Evolutionary conservation across 2,888 invertebrate species (phyloP).

Genomic region (Parthenolecanium corni): DNA sequence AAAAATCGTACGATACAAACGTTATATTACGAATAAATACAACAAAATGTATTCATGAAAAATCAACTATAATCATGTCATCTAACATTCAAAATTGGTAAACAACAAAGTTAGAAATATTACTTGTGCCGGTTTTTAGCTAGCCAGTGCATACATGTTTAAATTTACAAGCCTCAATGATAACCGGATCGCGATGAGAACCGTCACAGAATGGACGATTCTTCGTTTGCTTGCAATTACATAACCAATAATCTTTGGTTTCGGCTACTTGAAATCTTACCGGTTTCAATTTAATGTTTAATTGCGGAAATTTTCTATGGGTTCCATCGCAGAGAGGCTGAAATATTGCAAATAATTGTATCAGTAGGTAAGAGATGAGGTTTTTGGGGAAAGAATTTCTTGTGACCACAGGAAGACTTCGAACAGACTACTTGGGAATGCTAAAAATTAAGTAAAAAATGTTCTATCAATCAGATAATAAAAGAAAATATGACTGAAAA

Average conservation of each 20-base stretch:
- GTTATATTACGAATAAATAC: too few species aligned
- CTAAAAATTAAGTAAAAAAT: too few species aligned
- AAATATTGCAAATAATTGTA: not conserved
- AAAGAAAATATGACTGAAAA: not conserved
- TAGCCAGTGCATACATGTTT: slow-evolving; percentile 6
- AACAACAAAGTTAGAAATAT: not conserved
- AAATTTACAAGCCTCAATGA: slow-evolving; percentile 41
- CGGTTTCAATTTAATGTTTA: slow-evolving; percentile 66
- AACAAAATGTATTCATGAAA: too few species aligned
- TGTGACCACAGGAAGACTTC: too few species aligned
- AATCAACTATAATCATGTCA: too few species aligned
- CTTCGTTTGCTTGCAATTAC: slow-evolving; percentile 91
- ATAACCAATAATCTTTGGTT: slow-evolving; percentile 89
- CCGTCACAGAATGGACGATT: slow-evolving; percentile 96
- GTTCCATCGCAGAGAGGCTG: slow-evolving; percentile 91
- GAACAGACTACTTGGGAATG: too few species aligned
- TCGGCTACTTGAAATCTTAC: slow-evolving; percentile 71
- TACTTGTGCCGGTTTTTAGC: not conserved
- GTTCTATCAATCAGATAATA: not conserved
- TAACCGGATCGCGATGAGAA: slow-evolving; percentile 63
- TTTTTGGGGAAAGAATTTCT: too few species aligned
- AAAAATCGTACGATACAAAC: too few species aligned
- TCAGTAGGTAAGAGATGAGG: too few species aligned
- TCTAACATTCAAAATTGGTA: too few species aligned
- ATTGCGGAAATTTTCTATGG: slow-evolving; percentile 58